Evolutionary conservation across 2,797 vertebrate species (phyloP), one percentile per base, ranked within the genome.

Genomic region (Ctenopoma multispine): DNA sequence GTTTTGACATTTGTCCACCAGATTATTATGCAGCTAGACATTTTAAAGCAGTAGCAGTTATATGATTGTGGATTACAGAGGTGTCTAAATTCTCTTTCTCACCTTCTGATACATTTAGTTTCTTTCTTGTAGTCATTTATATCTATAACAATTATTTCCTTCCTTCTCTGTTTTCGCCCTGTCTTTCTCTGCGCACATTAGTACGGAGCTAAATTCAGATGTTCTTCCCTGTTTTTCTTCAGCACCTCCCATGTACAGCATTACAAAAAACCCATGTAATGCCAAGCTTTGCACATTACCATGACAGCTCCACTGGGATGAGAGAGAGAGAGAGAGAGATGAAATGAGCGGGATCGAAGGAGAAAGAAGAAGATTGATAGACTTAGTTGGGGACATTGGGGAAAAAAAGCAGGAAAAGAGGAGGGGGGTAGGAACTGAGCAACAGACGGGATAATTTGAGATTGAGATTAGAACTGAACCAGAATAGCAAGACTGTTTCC

Each of bases 251-350:
- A 4, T 46, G 18, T 20, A 20, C 41, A 10, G 7, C n/a, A 15
- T 46, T 20, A 20, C n/a, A 8, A 8, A 20, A 87, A 89, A 85
- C 84, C 84, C 82, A 82, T 91, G 90, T 86, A 87, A 83, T 74
- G 66, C 77, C 78, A 82, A 83, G 82, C 79, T 65, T 69, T 72
- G 69, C 76, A 75, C 56, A 56, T 87, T 69, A 38, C 86, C 87
- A 89, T 81, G 87, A 86, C 89, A 90, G 91, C 86, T 63, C 66
- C n/a, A 4, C 49, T 4, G 66, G 65, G 69, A 72, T 7, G 17
- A 69, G 27, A 7, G 51, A 51, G 62, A 46, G 67, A 8, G 14
- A 68, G 27, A 9, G 49, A 63, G n/a, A 44, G 65, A 60, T 4
- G 8, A 43, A 51, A 21, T 9, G 13, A 67, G 46, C 27, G 54